Evolutionary conservation across 2,797 vertebrate genomes (phyloP), one percentile per base, ranked within the genome.

Genomic region (Natrix natrix): DNA sequence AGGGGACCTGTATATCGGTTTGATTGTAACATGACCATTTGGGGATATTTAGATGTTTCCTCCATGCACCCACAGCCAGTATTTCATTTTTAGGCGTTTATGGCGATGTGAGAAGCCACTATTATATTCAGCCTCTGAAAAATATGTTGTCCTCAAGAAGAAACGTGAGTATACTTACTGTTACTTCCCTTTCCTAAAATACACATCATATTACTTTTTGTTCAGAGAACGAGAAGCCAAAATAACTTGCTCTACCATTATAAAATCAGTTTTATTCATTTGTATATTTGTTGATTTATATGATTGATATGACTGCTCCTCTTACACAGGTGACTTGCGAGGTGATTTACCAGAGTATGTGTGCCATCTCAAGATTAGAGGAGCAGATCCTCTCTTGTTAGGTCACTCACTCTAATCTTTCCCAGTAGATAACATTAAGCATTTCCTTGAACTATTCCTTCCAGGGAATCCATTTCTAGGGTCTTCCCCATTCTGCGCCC

Each of bases 41-140:
- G 69, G 78, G 26, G 26, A 32, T 14, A 0, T 92, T 94, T 94
- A 74, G 90, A 10, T 37, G 22, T 87, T 74, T 93, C 63, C 78
- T 0, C 32, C 5, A 22, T 14, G 91, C 86, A 83, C 88, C 52
- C 78, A 57, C 3, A 48, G 14, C 91, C 28, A 1, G 10, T 93
- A 89, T 96, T 59, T 90, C 74, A 16, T 56, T 93, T 63, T 17
- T 92, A 98, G 98, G 93, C 97, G 88, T 90, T 2, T 96, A 12
- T 99, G 98, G 98, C 98, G 97, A 94, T 96, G 98, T 90, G 96
- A 97, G 88, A 98, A 97, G 83, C 97, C 98, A 0, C 74, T 98
- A n/a, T 98, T 97, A 88, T 95, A 97, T 92, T 96, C 96, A 20
- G 57, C 87, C 74, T 91, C 95, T 0, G 86, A 96, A 86, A 98